These are phyloP conservation scores for Darevskia nairensis DNA, from an alignment of 2,797 vertebrate species.

Conservation along the genomic window DNA sequence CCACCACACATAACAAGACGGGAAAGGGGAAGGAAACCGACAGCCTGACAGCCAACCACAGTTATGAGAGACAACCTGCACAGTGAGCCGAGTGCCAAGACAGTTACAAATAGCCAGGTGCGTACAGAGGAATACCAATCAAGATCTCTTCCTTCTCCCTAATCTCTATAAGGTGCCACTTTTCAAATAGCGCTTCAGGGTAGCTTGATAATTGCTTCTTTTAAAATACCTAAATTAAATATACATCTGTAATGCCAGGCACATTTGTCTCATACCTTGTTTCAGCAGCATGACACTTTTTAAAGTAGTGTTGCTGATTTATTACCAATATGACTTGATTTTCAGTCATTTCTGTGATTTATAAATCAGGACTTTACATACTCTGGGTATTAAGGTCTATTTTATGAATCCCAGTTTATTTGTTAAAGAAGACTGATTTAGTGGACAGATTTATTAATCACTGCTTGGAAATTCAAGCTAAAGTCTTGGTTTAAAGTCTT, in stretches of 20 bases:
- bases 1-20: conserved; percentile 40
- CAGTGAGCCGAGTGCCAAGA: conserved; percentile 58
- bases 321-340: conserved; percentile 63
- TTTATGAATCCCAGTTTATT: conserved; percentile 66
- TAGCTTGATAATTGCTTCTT: conserved; percentile 62
- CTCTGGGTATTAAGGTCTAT: conserved; percentile 55
- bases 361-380: conserved; percentile 55
- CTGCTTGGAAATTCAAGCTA: conserved; percentile 58
- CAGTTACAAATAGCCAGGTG: conserved; percentile 62
- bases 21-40: conserved; percentile 56
- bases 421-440: conserved; percentile 65
- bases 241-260: conserved; percentile 58
- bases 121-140: conserved; percentile 57
- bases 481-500: conserved; percentile 54
- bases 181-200: conserved; percentile 58
- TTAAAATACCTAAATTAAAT: conserved; percentile 69
- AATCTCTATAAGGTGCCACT: conserved; percentile 47
- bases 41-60: conserved; percentile 33
- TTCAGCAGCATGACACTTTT: conserved; percentile 49
- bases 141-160: conserved; percentile 44
- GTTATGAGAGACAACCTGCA: conserved; percentile 40
- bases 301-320: conserved; percentile 62
- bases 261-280: conserved; percentile 62
- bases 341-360: conserved; percentile 57
- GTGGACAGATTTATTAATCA: conserved; percentile 65